A percentile compares a stretch with the other conserved stretches of the same genome.
Conservation (phyloP, 2,888 invertebrate genomes). For the Eledona agricola region DNA sequence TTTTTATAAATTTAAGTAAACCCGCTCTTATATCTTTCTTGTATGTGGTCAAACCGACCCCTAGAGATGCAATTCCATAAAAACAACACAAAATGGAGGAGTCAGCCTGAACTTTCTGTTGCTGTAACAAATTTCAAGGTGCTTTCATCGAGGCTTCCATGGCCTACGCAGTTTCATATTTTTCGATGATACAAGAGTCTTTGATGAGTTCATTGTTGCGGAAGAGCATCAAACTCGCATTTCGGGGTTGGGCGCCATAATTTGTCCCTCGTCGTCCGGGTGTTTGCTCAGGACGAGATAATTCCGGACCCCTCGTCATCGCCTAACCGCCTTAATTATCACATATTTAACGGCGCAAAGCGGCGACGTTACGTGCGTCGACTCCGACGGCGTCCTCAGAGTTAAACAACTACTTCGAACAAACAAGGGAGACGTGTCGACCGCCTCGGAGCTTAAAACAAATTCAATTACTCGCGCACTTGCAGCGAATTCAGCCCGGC, state of each 20-base stretch:
- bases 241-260: slow-evolving; percentile 8
- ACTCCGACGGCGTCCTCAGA: slow-evolving; percentile 32
- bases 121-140: no score
- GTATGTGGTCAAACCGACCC: no score
- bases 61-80: no score
- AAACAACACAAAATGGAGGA: no score
- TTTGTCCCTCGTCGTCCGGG: slow-evolving; percentile 12
- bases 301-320: slow-evolving; percentile 30
- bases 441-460: slow-evolving; percentile 27
- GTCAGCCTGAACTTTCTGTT: no score
- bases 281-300: slow-evolving; percentile 30
- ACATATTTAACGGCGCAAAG: slow-evolving; percentile 34
- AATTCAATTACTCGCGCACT: slow-evolving; percentile 29
- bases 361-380: slow-evolving; percentile 27
- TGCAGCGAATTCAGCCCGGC: slow-evolving; percentile 5
- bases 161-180: no score
- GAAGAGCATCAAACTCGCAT: slow-evolving; percentile 5
- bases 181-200: no score
- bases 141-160: no score
- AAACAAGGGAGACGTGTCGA: slow-evolving; percentile 30
- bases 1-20: no score
- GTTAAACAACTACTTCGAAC: slow-evolving; percentile 38
- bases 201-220: no score
- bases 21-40: no score
- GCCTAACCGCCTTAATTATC: slow-evolving; percentile 34